Evolutionary conservation across 2,113 vertebrate genomes (phyloP), one percentile per base, ranked within the genome.

Genomic region (Epinephelus cyanopodus): DNA sequence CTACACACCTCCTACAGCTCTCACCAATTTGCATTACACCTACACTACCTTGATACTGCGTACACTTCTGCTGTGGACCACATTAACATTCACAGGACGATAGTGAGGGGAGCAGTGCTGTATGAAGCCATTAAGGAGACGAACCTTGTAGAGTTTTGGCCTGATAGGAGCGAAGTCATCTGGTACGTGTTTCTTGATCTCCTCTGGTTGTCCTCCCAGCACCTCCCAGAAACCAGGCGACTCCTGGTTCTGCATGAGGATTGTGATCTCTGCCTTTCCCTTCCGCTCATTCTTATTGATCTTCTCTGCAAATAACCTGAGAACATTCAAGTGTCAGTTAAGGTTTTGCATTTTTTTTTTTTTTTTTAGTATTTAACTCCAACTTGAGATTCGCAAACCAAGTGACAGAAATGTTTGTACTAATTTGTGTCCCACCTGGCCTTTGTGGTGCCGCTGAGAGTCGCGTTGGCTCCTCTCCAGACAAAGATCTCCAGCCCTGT

Each of bases 261-360:
- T 93, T 0, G 82, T 92, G 87, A 99, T 98, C 92, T 99, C 98
- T 0, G 98, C 96, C 80, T 98, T 99, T 37, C 97, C 96, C 79
- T 99, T 99, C 6, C 98, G 94, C 83, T 99, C 98, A 0, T 99
- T 99, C 90, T 99, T 99, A 89, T 98, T 99, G 73, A 99, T 98
- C 94, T 99, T 99, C 92, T 99, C 98, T 0, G 97, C 96, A 62
- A 99, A 99, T 52, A 99, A 95, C 90, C 98, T 99, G 78, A 3
- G 58, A 39, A 45, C 42, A 45, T 11, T 10, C 8, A 45, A 42
- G 42, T 42, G 8, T 45, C 2, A 45, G 42, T 45, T 45, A 11
- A 45, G 39, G 8, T 45, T 45, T 45, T 12, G 42, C 42, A 45
- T 45, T 37, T 37, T 6, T 1, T 0, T 45, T 39, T 39, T 1